Base-by-base conservation (phyloP, 2,888 invertebrate species). In the Pachycephus smyrnensis region DNA sequence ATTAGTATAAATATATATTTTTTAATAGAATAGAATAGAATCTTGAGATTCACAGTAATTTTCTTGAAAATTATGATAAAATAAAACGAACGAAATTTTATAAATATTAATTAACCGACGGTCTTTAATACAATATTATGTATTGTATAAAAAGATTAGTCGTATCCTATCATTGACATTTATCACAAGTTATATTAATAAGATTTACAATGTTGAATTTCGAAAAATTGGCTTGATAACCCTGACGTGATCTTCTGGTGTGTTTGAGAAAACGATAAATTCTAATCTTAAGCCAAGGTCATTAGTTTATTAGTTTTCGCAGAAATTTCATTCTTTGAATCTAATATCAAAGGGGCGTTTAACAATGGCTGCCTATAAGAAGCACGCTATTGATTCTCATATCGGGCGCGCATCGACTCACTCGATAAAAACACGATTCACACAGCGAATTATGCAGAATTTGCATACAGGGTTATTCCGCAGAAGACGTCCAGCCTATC, bases 401-500 rank as follows among this genome's bases (percentile, higher is more conserved):
- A 71, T 71, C 71, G 9, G 32, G 11, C 32, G 31, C 33, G 33
- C 6, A 32, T 4, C 12, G 15, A 31, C 3, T 31, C 31, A 33
- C 12, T 32, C 71, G 33, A 71, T 71, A 71, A 71, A 71, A 71
- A 71, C 71, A 71, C 23, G 33, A 71, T 71, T 71, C 32, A 33
- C 71, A 31, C 71, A 71, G 23, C 3, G 31, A 71, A 15, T 31
- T 71, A 71, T 23, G 32, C 31, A 12, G 12, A 31, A 71, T 71
- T 71, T 32, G 71, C 71, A 71, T 71, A 71, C 71, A 15, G 71
- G 71, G 71, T 71, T 71, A 71, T 71, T 71, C 71, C 71, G 31
- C 23, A 55, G n/a, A 71, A 31, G 71, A 71, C 15, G 33, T 71
- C 71, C 71, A 32, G 71, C 15, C 32, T 31, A 23, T 32, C 31